These are phyloP conservation scores for Acronicta aceris DNA, from an alignment of 2,888 invertebrate genomes.

Conservation along the genomic window DNA sequence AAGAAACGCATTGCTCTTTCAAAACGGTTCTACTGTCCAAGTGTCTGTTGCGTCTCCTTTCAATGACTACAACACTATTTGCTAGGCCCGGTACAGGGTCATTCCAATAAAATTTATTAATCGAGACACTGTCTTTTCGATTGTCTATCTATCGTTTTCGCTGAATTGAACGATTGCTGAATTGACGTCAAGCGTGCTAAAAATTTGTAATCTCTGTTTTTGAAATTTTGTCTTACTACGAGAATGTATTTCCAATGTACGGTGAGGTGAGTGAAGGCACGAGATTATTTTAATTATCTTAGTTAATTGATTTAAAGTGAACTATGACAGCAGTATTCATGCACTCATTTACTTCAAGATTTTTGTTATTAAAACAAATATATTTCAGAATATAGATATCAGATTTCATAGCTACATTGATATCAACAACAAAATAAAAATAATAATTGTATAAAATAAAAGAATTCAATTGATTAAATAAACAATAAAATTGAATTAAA, in stretches of 20 bases:
- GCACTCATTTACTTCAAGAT: no score
- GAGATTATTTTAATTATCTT: no score
- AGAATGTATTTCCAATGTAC: constrained; percentile 12
- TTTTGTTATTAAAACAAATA: no score
- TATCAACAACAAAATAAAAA: no score
- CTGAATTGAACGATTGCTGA: constrained; percentile 18
- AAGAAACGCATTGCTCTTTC: constrained; percentile 46
- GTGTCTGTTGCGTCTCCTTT: constrained; percentile 45
- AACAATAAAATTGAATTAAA: no score
- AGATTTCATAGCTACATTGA: no score
- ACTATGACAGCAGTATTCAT: no score
- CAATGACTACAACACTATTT: constrained; percentile 61
- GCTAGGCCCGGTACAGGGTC: constrained; percentile 68
- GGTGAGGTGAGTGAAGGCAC: constrained; percentile 4
- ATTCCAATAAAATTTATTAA: constrained; percentile 83
- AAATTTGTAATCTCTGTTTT: constrained; percentile 32
- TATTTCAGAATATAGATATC: no score
- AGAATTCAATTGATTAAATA: no score
- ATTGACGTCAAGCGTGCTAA: constrained; percentile 13
- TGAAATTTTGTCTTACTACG: no score
- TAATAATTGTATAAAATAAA: no score
- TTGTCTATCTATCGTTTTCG: constrained; percentile 50
- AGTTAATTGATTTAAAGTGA: background rate
- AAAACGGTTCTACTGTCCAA: constrained; percentile 38
- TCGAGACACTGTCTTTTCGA: constrained; percentile 74